Percentiles rank a stretch among this genome's conserved stretches.
phyloP scores from a whole-genome alignment of 2,888 invertebrate genomes.

The Ophonus ardosiacus region DNA sequence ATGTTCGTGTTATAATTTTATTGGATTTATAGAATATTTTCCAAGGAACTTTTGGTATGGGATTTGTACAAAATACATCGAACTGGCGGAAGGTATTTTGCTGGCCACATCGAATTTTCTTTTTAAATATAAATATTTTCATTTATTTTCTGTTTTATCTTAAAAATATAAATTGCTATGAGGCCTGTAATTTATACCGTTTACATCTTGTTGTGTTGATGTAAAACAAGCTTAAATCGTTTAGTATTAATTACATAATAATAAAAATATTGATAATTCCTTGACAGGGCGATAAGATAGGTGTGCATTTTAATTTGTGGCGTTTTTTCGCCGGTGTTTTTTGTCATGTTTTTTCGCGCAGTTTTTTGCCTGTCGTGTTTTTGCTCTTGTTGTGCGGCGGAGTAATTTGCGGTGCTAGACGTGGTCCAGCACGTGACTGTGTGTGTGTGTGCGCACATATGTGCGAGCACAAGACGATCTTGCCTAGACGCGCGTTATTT shows the following conservation, averaged over 20 bases:
- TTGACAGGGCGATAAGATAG: slow-evolving; percentile 32
- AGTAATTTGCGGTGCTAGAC: slow-evolving; percentile 58
- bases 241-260: slow-evolving; percentile 13
- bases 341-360: slow-evolving; percentile 33
- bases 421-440: slow-evolving; percentile 51
- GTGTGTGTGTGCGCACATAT: slow-evolving; percentile 28
- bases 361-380: slow-evolving; percentile 32
- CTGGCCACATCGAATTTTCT: too few relatives aligned
- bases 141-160: too few relatives aligned
- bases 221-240: neutral
- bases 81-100: too few relatives aligned
- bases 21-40: too few relatives aligned
- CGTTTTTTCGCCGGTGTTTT: slow-evolving; percentile 38
- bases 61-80: too few relatives aligned
- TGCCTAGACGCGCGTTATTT: slow-evolving; percentile 60
- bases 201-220: neutral
- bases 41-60: too few relatives aligned
- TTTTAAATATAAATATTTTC: too few relatives aligned
- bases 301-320: slow-evolving; percentile 27
- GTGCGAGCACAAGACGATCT: slow-evolving; percentile 4
- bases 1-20: too few relatives aligned
- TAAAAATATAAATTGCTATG: too few relatives aligned
- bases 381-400: slow-evolving; percentile 37
- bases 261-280: slow-evolving; percentile 39
- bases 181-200: too few relatives aligned